Evolutionary conservation across 2,113 vertebrate genomes (phyloP), one percentile per base, ranked within the genome.

Genomic region (Thalassarche chlororhynchos): DNA sequence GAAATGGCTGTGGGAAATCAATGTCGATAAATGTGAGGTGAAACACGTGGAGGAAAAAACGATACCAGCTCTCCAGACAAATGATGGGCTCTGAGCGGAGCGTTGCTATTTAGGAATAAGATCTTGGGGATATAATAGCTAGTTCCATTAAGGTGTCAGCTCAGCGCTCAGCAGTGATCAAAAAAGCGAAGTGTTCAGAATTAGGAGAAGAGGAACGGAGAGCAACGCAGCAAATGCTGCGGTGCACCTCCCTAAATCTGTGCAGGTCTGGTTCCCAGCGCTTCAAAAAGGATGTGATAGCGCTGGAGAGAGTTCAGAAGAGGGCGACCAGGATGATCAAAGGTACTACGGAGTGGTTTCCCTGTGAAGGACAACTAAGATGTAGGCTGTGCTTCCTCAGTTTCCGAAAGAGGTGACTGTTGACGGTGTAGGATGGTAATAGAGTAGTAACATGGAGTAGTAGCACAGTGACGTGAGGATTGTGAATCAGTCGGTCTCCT

Each of bases 141-240:
- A 72, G 70, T 74, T 93, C 34, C 57, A 11, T 40, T 61, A 17
- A 84, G 70, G 28, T n/a, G 49, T 80, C 40, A 52, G 49, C 71
- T 58, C 4, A 1, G 10, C 0, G 2, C 69, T 66, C 8, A 26
- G n/a, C 9, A 5, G 83, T 16, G 54, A 16, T 88, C 52, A 24
- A 19, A 76, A 89, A 64, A 65, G 18, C 61, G 60, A 76, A 42
- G 17, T 1, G 2, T 51, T 26, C 34, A 57, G 64, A 49, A 15
- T 52, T n/a, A 19, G 49, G 58, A 71, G 60, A 68, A 70, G 44
- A 82, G n/a, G 65, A 42, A 7, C 3, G 12, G 76, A 61, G 34
- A 49, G 3, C 44, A 49, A 4, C 6, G 0, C 31, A 2, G 8
- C 8, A 17, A 25, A 32, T 1, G 16, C 34, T 51, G 31, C 2